Evolutionary conservation across 1,140 invertebrate genomes (phyloP).

Genomic region (Drosophila sp.): DNA sequence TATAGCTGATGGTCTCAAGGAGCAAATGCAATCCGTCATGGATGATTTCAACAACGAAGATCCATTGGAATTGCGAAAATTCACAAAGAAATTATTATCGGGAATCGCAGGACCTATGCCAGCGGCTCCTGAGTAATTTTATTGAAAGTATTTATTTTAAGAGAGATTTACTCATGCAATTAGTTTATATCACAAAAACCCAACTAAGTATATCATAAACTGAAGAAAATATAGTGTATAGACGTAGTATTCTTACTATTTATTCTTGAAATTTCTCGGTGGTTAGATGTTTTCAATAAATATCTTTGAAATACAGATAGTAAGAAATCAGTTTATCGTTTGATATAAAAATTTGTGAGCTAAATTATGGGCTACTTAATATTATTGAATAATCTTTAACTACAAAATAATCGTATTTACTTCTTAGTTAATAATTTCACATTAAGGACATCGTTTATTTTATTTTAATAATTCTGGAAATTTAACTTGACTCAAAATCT

Average conservation of each 20-base stretch:
- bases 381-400: too few species aligned
- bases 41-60: constrained; percentile 76
- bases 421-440: too few species aligned
- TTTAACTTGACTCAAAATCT: not conserved
- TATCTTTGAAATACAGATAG: too few species aligned
- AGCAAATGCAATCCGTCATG: constrained; percentile 73
- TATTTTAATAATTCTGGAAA: too few species aligned
- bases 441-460: too few species aligned
- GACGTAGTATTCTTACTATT: not conserved
- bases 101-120: constrained; percentile 49
- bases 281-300: not conserved
- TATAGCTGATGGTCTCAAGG: constrained; percentile 73
- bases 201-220: not conserved
- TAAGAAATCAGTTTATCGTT: too few species aligned
- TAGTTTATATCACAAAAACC: constrained; percentile 1
- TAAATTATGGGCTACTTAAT: too few species aligned
- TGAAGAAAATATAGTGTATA: not conserved
- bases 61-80: constrained; percentile 65
- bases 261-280: not conserved
- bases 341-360: too few species aligned
- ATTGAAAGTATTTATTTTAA: not conserved
- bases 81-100: constrained; percentile 65
- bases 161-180: constrained; percentile 1
- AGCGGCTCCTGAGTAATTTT: not conserved
- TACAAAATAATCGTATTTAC: too few species aligned